Evolutionary conservation across 2,888 invertebrate species (phyloP), one percentile per base, ranked within the genome.

Genomic region (Meiosimyza platycephala): DNA sequence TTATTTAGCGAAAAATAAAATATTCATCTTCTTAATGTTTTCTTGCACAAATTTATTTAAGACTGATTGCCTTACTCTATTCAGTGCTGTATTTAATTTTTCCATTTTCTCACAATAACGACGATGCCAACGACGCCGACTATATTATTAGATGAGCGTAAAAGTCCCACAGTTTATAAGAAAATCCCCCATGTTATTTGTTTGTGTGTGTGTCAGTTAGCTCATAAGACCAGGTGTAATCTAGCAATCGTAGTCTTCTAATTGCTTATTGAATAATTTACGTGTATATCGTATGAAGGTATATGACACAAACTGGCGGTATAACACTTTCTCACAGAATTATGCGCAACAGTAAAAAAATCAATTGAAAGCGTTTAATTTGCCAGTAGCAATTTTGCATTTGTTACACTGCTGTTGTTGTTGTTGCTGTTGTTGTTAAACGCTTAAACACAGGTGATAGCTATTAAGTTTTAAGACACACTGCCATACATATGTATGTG

Each of bases 301-400:
- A 40, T 40, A 40, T 9, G 40, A 40, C 40, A 40, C 40, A 40
- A 40, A 6, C 40, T 40, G 40, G 6, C 40, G 40, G 40, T 40
- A 40, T 40, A 40, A 40, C 40, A 40, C 40, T 40, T 40, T 40
- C 40, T 40, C 40, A 40, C 40, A 40, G 40, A 9, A 9, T 40
- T 40, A 9, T 40, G 9, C 40, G 9, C 40, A 40, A 40, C 40
- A 40, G 9, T 40, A 40, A 40, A 40, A 15, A 51, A 50, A 65
- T n/a, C 51, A 51, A 18, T 50, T 52, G 22, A 65, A 65, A 52
- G 50, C 22, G 22, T 65, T 60, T 60, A 15, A 60, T 60, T 59
- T 59, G 18, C 12, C 47, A 48, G n/a, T 16, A 13, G 18, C 48
- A 48, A 47, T 40, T 64, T 62, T 62, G 51, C 52, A 40, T 57